Evolutionary conservation across 2,797 vertebrate species (phyloP), one percentile per base, ranked within the genome.

Genomic region (Spinibarbus caldwelli): DNA sequence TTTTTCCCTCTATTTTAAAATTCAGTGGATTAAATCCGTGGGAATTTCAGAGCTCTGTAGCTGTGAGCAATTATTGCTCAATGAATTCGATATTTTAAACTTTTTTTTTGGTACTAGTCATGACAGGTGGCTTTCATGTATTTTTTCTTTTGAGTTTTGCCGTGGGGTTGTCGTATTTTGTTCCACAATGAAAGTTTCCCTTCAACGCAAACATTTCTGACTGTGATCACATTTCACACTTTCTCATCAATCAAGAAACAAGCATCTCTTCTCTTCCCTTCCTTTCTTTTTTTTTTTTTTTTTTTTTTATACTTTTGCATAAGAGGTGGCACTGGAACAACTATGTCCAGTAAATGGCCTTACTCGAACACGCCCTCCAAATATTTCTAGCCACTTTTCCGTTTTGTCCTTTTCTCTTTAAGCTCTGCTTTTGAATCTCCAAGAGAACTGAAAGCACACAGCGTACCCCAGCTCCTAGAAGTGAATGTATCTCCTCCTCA

Each of bases 381-480:
- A 70, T 86, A 43, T 84, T 79, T 87, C 45, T 82, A 38, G 68
- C 34, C 62, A 59, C 84, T 87, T 86, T 71, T 47, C 14, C 19
- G 15, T 88, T 82, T 83, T 72, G 54, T 79, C 72, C 49, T 87
- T 68, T 80, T 78, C 86, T 45, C 43, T 78, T 49, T 26, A 73
- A 80, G 82, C 81, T 86, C 43, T 62, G 80, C 68, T 90, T 90
- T 93, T 85, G 88, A 86, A 87, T 71, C 62, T 68, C 17, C 26
- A 75, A 59, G n/a, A 21, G 76, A 70, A 57, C 73, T 72, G 67
- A 83, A 76, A 70, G 80, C 86, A 87, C 82, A 66, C 71, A 83
- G 90, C 81, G 80, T 76, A 92, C 52, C 88, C 73, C 87, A 71
- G 89, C 88, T 92, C 80, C 89, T 83, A 90, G 88, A 85, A 90